These are phyloP conservation scores for Alectoris magna DNA, from an alignment of 2,797 vertebrate species.

Conservation along the genomic window DNA sequence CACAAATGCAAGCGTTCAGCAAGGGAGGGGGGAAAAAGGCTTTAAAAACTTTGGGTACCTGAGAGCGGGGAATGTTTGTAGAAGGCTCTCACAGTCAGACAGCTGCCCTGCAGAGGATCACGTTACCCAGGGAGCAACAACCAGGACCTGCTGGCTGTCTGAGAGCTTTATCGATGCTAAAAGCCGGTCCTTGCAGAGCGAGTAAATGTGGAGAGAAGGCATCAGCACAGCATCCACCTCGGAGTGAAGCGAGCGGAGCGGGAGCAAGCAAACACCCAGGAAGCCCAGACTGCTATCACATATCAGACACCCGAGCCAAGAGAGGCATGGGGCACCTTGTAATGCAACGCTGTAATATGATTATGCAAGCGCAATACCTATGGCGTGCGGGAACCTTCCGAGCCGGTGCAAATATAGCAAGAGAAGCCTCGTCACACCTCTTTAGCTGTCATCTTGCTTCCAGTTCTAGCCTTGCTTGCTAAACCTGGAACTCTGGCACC, in stretches of 20 bases:
- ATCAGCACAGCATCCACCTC: slow-evolving; percentile 1
- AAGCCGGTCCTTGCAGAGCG: not conserved
- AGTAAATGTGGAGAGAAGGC: not conserved
- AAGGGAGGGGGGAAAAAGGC: not conserved
- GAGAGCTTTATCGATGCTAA: not conserved
- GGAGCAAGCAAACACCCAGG: not conserved
- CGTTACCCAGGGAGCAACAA: not conserved
- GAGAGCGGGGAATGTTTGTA: not conserved
- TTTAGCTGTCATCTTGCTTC: not conserved
- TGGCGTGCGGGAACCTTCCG: not conserved
- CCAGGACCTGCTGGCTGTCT: not conserved
- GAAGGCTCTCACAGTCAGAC: not conserved
- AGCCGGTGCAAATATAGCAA: not conserved
- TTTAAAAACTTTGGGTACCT: slow-evolving; percentile 3
- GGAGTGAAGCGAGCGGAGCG: not conserved
- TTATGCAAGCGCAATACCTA: not conserved
- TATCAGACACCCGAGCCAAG: slow-evolving; percentile 51
- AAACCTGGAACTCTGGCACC: not conserved
- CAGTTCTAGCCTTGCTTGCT: not conserved
- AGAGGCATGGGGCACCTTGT: slow-evolving; percentile 43
- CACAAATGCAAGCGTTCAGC: not conserved
- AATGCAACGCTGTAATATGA: slow-evolving; percentile 34
- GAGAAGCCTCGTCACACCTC: not conserved
- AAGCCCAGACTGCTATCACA: not conserved
- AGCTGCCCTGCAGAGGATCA: not conserved